phyloP scores from a whole-genome alignment of 1,140 invertebrate genomes.

The Cryptotermes secundus region DNA sequence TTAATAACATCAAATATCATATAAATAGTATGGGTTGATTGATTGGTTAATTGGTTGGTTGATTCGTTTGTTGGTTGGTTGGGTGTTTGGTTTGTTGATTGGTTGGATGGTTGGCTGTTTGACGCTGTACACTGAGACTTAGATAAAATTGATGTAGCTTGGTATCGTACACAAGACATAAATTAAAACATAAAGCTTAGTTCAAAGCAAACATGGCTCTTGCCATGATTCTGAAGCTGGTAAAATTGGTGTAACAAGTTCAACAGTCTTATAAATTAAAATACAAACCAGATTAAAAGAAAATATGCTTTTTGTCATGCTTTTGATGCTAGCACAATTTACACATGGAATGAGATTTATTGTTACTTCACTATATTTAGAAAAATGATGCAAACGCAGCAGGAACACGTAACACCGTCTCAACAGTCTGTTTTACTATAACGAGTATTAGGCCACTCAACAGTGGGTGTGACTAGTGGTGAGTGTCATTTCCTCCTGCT shows the following conservation, averaged over 20 bases:
- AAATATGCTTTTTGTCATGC: neutral
- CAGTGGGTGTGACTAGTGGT: constrained; percentile 3
- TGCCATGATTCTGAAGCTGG: neutral
- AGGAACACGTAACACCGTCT: constrained; percentile 10
- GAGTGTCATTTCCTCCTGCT: constrained; percentile 24
- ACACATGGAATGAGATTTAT: neutral
- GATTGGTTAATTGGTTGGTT: neutral
- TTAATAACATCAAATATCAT: neutral
- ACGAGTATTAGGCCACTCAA: neutral
- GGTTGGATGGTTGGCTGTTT: neutral
- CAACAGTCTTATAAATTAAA: neutral
- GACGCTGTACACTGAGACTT: neutral
- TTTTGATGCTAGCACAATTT: neutral
- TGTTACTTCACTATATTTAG: neutral
- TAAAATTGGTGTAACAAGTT: neutral
- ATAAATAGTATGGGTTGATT: neutral
- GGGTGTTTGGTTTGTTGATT: neutral
- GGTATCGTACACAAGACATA: neutral
- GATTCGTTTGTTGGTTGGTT: too few relatives aligned
- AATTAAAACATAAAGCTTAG: neutral
- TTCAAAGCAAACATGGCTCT: neutral
- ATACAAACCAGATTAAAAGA: neutral
- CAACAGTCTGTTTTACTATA: neutral
- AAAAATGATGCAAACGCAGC: constrained; percentile 1
- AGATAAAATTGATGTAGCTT: neutral